A percentile compares a stretch with the other conserved stretches of the same genome.
phyloP scores from a whole-genome alignment of 2,113 vertebrate genomes.

The Picathartes gymnocephalus region DNA sequence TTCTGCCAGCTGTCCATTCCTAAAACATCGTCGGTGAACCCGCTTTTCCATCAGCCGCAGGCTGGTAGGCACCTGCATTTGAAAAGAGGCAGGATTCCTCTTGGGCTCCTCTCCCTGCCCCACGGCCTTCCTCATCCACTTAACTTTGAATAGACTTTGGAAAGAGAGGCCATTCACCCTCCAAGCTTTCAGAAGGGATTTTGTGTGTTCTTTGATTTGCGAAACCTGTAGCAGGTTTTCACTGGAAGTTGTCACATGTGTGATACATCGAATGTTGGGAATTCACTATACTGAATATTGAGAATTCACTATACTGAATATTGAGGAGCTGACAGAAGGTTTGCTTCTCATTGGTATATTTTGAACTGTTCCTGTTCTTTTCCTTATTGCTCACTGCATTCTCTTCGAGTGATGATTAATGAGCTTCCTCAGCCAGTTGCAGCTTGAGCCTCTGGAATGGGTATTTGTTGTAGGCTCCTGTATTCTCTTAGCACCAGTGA shows the following conservation, averaged over 20 bases:
- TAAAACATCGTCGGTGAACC: not conserved
- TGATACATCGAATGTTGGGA: not conserved
- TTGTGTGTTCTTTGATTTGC: not conserved
- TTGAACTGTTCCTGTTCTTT: not conserved
- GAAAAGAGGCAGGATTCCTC: not conserved
- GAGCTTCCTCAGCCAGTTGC: not conserved
- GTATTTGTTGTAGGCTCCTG: not conserved
- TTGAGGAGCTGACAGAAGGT: not conserved
- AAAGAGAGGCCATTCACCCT: not conserved
- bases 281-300: not conserved
- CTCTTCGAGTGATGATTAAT: not conserved
- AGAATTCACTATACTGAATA: not conserved
- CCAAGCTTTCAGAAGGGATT: not conserved
- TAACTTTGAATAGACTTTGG: not conserved
- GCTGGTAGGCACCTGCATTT: not conserved
- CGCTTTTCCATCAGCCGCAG: not conserved
- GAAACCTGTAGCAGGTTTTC: not conserved
- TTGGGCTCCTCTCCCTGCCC: not conserved
- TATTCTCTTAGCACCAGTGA: not conserved
- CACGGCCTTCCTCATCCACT: not conserved
- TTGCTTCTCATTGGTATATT: not conserved
- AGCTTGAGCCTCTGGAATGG: not conserved
- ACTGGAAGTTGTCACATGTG: rapidly evolving
- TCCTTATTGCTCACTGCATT: not conserved
- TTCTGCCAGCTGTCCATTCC: not conserved